These are phyloP conservation scores for Odontocerum albicorne DNA, from an alignment of 2,888 invertebrate genomes.

Conservation along the genomic window DNA sequence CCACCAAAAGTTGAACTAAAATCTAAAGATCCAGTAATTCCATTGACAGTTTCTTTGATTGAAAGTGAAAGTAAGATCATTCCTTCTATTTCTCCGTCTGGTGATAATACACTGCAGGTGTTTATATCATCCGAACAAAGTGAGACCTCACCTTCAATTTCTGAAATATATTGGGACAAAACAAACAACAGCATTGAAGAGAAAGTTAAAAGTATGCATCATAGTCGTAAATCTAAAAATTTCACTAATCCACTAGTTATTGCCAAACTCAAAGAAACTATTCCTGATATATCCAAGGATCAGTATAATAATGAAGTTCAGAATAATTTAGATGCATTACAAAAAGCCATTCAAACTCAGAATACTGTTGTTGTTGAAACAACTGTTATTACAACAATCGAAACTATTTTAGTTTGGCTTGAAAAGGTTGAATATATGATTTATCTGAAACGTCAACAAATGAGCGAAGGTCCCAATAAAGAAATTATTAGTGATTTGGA, in stretches of 20 bases:
- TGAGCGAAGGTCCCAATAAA: slow-evolving; percentile 60
- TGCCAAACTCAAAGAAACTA: slow-evolving; percentile 59
- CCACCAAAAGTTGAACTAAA: slow-evolving; percentile 32
- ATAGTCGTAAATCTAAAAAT: slow-evolving; percentile 56
- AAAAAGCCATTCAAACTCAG: slow-evolving; percentile 59
- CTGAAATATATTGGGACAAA: slow-evolving; percentile 54
- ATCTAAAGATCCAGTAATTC: slow-evolving; percentile 21
- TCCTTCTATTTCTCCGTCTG: slow-evolving; percentile 5
- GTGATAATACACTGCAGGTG: slow-evolving; percentile 39
- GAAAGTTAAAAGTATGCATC: slow-evolving; percentile 58
- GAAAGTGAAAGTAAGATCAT: slow-evolving; percentile 22
- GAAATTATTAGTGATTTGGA: slow-evolving; percentile 62
- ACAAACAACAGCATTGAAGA: slow-evolving; percentile 56
- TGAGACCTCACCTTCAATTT: slow-evolving; percentile 41
- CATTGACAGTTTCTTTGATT: slow-evolving; percentile 12
- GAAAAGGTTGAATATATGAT: slow-evolving; percentile 84
- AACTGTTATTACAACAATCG: slow-evolving; percentile 72
- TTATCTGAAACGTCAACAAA: slow-evolving; percentile 61
- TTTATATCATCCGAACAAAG: slow-evolving; percentile 42
- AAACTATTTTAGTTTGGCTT: slow-evolving; percentile 81
- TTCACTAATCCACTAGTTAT: slow-evolving; percentile 65
- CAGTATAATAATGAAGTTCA: slow-evolving; percentile 61
- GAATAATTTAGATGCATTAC: slow-evolving; percentile 60
- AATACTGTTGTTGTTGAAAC: slow-evolving; percentile 65
- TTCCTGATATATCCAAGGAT: slow-evolving; percentile 57